phyloP scores from a whole-genome alignment of 1,140 invertebrate species.

The Leguminivora glycinivorella region DNA sequence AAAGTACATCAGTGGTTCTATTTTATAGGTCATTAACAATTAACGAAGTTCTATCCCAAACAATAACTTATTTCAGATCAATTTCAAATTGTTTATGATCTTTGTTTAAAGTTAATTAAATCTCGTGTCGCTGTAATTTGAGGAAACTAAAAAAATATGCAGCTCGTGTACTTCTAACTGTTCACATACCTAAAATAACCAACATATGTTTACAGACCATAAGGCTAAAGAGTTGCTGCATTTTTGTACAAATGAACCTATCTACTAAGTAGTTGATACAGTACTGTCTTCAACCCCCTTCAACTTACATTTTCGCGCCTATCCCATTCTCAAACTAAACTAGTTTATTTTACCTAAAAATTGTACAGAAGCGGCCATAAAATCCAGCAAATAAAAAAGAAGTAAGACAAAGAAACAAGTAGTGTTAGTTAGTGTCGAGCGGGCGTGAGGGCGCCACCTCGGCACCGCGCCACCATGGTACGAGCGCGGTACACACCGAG shows the following conservation, averaged over 20 bases:
- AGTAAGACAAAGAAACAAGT: constrained; percentile 4
- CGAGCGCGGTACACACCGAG: constrained; percentile 3
- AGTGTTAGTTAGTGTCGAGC: constrained; percentile 1
- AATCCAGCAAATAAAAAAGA: background rate
- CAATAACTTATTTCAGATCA: too few relatives aligned
- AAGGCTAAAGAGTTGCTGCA: too few relatives aligned
- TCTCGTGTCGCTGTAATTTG: too few relatives aligned
- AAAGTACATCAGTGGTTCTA: constrained; percentile 1
- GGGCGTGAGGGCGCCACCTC: constrained; percentile 3
- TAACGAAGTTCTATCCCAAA: background rate
- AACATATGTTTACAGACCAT: too few relatives aligned
- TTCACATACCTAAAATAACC: too few relatives aligned
- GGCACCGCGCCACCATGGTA: background rate
- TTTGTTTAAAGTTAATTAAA: too few relatives aligned
- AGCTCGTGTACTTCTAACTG: too few relatives aligned
- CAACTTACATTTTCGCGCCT: background rate
- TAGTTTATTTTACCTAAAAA: background rate
- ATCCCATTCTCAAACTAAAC: background rate
- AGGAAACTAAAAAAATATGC: too few relatives aligned
- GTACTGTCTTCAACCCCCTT: too few relatives aligned
- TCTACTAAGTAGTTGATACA: too few relatives aligned
- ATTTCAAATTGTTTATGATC: too few relatives aligned
- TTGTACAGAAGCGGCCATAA: background rate
- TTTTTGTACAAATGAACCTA: too few relatives aligned
- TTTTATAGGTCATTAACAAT: constrained; percentile 4